Evolutionary conservation across 1,140 invertebrate genomes (phyloP).

Genomic region (Drosophila pruinosa): DNA sequence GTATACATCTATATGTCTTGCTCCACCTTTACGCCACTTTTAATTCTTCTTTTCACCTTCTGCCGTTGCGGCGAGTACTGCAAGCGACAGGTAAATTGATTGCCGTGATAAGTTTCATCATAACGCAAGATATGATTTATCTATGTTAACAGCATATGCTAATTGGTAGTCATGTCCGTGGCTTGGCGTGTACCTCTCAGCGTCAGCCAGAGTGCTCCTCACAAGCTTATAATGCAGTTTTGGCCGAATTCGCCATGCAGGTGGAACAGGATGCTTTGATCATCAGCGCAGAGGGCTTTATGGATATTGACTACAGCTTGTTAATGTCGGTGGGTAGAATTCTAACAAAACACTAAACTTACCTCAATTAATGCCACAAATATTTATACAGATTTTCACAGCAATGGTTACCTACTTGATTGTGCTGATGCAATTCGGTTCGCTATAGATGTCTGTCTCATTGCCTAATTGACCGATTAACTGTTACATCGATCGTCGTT

Average conservation of each 20-base stretch:
- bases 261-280: constrained; percentile 59
- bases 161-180: constrained; percentile 52
- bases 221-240: constrained; percentile 41
- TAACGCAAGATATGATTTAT: background rate
- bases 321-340: constrained; percentile 58
- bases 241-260: constrained; percentile 60
- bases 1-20: constrained; percentile 33
- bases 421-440: constrained; percentile 64
- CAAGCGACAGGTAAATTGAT: constrained; percentile 43
- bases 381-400: constrained; percentile 47
- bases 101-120: background rate
- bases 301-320: constrained; percentile 56
- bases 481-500: background rate
- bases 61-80: constrained; percentile 60
- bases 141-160: constrained; percentile 33
- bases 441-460: constrained; percentile 22
- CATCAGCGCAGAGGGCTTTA: constrained; percentile 64
- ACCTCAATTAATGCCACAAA: background rate
- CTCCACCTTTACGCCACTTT: constrained; percentile 25
- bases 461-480: background rate
- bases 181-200: constrained; percentile 30
- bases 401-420: constrained; percentile 68
- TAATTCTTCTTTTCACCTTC: constrained; percentile 37
- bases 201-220: background rate
- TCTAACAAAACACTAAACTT: background rate